Evolutionary conservation across 2,888 invertebrate genomes (phyloP), one percentile per base, ranked within the genome.

Genomic region (Perdita meconis): DNA sequence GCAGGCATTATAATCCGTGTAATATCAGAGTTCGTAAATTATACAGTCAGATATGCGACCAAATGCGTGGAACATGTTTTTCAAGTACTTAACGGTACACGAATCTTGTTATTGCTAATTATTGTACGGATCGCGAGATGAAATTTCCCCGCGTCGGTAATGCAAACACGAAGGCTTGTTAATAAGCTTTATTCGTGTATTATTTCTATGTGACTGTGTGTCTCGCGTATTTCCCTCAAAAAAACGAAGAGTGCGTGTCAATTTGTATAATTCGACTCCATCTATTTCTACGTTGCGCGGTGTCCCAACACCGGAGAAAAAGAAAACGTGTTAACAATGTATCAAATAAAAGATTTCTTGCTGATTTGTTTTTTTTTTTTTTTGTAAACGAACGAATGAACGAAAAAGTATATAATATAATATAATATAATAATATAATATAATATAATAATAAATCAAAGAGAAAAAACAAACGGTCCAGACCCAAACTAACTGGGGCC

Each of bases 391-490:
- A 81, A 81, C 78, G 79, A 79, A 65, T 55, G 78, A 82, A 81
- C 75, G 75, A 76, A 77, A 67, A 59, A 79, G 66, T 69, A 55
- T 69, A 55, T 66, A 71, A 53, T 67, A 53, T 71, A 71, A 56
- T 66, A 47, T 66, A 57, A 63, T 66, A 68, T 67, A 57, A 59
- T 67, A 60, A 60, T 55, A 72, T 50, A 68, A 68, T 60, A 59
- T 60, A 59, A 57, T 77, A 77, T 78, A 73, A 76, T 81, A 81
- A 79, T 81, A 81, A 77, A 82, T 75, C 81, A 81, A 82, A 72
- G 73, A 77, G 73, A 74, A 79, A 64, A 81, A 82, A 82, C 80
- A 82, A 82, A 82, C 73, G 72, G 72, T 74, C 55, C 50, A 51
- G 68, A 73, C 73, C 74, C 76, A 60, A 64, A 30, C 61, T 66